Conservation (phyloP, 2,888 invertebrate genomes). For the Incurvaria masculella region DNA sequence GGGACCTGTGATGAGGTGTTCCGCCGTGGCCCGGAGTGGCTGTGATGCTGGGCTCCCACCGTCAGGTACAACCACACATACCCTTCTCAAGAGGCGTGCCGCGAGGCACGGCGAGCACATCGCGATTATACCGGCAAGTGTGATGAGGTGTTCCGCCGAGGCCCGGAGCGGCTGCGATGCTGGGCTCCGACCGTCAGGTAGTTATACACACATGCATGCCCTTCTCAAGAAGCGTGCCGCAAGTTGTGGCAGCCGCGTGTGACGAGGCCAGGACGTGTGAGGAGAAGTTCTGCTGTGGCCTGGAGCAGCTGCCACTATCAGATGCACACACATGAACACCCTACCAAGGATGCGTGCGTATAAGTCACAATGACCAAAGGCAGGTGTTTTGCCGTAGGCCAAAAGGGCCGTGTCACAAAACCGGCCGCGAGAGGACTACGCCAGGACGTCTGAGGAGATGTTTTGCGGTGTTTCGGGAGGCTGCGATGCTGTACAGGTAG, state of each 20-base stretch:
- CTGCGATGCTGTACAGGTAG: constrained; percentile 59
- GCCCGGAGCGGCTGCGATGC: constrained; percentile 60
- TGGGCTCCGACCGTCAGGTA: constrained; percentile 64
- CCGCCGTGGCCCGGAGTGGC: constrained; percentile 64
- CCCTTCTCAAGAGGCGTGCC: constrained; percentile 72
- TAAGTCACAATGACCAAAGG: too few relatives aligned
- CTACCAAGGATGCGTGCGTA: constrained; percentile 68
- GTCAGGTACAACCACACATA: constrained; percentile 62
- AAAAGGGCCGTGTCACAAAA: too few relatives aligned
- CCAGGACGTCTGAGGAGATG: constrained; percentile 78
- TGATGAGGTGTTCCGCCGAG: constrained; percentile 72
- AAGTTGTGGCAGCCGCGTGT: constrained; percentile 59
- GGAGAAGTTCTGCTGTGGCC: constrained; percentile 74
- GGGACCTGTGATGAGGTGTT: constrained; percentile 81
- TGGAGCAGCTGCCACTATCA: constrained; percentile 57
- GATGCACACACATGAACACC: constrained; percentile 62
- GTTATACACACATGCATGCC: too few relatives aligned
- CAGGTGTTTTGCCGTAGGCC: too few relatives aligned
- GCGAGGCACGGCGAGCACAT: constrained; percentile 59
- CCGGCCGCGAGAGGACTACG: constrained; percentile 70
- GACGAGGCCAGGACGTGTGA: constrained; percentile 84
- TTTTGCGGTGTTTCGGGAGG: constrained; percentile 70
- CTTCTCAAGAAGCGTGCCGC: constrained; percentile 68
- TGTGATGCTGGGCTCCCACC: constrained; percentile 54
- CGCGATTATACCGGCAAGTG: constrained; percentile 83